Evolutionary conservation across 37 sponge, comb jelly and placozoan genomes (phyloP).

Genomic region (Dysidea cf. avara): DNA sequence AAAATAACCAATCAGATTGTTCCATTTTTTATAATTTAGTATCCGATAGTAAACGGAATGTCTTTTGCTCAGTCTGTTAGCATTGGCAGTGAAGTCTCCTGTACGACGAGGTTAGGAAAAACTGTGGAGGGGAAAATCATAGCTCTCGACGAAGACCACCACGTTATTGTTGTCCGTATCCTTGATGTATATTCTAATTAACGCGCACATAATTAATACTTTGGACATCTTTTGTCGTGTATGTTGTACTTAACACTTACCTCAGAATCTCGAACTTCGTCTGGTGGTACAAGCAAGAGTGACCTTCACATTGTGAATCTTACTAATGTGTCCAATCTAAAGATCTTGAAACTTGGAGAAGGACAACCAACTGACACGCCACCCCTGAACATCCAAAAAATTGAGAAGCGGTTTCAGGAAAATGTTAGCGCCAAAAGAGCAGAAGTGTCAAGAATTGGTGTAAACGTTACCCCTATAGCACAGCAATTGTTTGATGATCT

Average conservation of each 20-base stretch:
- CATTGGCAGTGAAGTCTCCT: constrained; percentile 25
- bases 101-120: constrained; percentile 37
- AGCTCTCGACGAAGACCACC: constrained; percentile 25
- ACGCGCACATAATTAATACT: background rate
- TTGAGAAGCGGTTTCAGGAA: constrained; percentile 20
- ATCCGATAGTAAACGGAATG: too few relatives aligned
- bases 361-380: background rate
- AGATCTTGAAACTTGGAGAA: background rate
- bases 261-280: background rate
- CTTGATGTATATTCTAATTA: background rate
- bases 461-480: constrained; percentile 35
- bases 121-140: constrained; percentile 32
- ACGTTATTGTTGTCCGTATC: constrained; percentile 40
- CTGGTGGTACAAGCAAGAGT: constrained; percentile 1
- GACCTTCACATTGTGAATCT: constrained; percentile 41
- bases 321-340: constrained; percentile 22
- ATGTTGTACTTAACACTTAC: background rate
- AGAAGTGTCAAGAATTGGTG: constrained; percentile 27
- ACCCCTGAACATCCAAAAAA: constrained; percentile 14
- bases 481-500: constrained; percentile 54
- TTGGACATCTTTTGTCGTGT: background rate
- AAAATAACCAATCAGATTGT: too few relatives aligned
- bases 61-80: too few relatives aligned
- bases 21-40: too few relatives aligned
- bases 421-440: constrained; percentile 18